Percentiles rank a stretch among this genome's conserved stretches.
Evolutionary conservation across 2,888 invertebrate species (phyloP).

Genomic region (Aphodius granarius): DNA sequence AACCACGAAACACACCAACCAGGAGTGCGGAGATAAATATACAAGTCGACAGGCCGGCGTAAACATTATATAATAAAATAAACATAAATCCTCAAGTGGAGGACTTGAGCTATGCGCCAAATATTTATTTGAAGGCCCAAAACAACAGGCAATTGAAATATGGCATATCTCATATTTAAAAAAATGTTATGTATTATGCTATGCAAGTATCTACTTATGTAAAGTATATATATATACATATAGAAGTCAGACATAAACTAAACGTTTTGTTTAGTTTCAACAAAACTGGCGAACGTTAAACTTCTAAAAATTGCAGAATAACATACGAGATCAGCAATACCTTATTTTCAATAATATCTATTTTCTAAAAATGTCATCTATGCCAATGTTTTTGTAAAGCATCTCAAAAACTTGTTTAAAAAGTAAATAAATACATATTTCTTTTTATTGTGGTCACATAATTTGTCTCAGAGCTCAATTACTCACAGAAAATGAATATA

Average conservation of each 20-base stretch:
- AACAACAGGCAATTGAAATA: neutral
- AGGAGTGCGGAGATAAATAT: neutral
- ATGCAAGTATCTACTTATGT: neutral
- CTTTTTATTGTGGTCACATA: too few relatives aligned
- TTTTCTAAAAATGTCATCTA: neutral
- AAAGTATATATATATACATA: too few relatives aligned
- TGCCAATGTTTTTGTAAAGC: neutral
- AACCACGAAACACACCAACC: neutral
- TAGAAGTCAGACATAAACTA: too few relatives aligned
- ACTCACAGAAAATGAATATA: too few relatives aligned
- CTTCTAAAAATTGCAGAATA: too few relatives aligned
- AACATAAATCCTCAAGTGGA: neutral
- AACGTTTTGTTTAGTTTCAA: too few relatives aligned
- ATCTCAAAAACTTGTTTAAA: too few relatives aligned
- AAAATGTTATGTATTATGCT: neutral
- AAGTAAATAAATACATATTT: too few relatives aligned
- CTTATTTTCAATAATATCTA: neutral
- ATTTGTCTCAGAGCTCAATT: too few relatives aligned
- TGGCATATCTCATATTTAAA: neutral
- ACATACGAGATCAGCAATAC: too few relatives aligned
- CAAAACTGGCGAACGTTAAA: too few relatives aligned
- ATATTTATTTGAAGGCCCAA: neutral
- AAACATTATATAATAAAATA: conserved; percentile 13
- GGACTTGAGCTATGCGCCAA: neutral
- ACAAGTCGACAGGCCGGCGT: conserved; percentile 12